Percentiles rank a stretch among this genome's conserved stretches.
phyloP scores from a whole-genome alignment of 1,140 invertebrate species.

The Mamestra configurata region DNA sequence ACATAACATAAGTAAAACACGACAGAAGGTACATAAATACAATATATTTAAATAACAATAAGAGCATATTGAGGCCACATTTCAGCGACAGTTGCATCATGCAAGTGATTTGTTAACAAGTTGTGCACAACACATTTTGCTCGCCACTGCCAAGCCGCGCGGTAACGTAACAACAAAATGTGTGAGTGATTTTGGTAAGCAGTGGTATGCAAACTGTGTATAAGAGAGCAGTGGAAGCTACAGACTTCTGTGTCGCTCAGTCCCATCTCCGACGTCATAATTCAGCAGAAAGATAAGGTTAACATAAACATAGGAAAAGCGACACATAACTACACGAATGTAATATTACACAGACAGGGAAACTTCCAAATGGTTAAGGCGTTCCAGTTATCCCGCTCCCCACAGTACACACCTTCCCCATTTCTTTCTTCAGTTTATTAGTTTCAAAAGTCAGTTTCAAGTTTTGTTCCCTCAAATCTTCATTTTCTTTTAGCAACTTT shows the following conservation, averaged over 20 bases:
- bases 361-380: too few relatives aligned
- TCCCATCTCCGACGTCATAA: background rate
- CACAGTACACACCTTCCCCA: slow-evolving; percentile 71
- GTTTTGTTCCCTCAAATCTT: slow-evolving; percentile 69
- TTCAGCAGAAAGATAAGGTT: slow-evolving; percentile 9
- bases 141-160: background rate
- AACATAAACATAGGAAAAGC: background rate
- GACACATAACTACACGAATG: too few relatives aligned
- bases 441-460: slow-evolving; percentile 71
- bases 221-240: too few relatives aligned
- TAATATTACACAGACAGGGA: background rate
- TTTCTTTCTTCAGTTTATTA: slow-evolving; percentile 74
- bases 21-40: background rate
- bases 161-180: background rate
- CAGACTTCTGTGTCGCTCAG: background rate
- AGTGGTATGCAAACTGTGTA: too few relatives aligned
- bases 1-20: background rate
- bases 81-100: too few relatives aligned
- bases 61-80: background rate
- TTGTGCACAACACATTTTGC: background rate
- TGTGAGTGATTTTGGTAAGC: too few relatives aligned
- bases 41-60: background rate
- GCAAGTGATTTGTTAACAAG: too few relatives aligned
- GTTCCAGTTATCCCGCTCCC: too few relatives aligned
- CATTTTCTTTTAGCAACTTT: slow-evolving; percentile 68